phyloP scores from a whole-genome alignment of 2,888 invertebrate species.

The Hirtodrosophila cameraria region DNA sequence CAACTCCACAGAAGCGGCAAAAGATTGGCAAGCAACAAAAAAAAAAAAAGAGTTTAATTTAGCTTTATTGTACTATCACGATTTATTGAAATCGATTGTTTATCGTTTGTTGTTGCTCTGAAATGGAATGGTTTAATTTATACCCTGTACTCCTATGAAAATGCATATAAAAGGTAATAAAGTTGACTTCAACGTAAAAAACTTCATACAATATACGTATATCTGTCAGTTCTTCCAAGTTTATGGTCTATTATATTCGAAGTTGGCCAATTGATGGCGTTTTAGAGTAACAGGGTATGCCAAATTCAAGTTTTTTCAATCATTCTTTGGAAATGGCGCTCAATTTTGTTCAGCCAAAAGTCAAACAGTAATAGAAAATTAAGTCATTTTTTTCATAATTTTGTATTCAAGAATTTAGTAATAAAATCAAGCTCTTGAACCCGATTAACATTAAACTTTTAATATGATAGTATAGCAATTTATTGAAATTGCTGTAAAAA shows the following conservation, averaged over 20 bases:
- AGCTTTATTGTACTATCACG: constrained; percentile 70
- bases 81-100: constrained; percentile 71
- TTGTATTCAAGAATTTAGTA: background rate
- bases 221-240: background rate
- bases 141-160: constrained; percentile 2
- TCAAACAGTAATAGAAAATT: constrained; percentile 9
- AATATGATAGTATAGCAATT: constrained; percentile 18
- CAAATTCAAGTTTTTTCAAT: background rate
- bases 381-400: background rate
- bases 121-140: background rate
- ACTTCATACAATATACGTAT: too few relatives aligned
- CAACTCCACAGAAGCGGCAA: constrained; percentile 54
- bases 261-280: too few relatives aligned
- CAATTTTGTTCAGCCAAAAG: too few relatives aligned
- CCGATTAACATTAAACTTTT: constrained; percentile 12
- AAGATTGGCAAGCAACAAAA: constrained; percentile 14
- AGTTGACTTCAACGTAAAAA: too few relatives aligned
- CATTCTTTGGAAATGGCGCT: background rate
- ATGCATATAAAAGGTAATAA: background rate
- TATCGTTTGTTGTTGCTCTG: constrained; percentile 42
- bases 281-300: background rate
- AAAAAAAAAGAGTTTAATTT: constrained; percentile 66
- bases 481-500: constrained; percentile 1
- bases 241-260: background rate
- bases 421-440: background rate